A percentile compares a stretch with the other conserved stretches of the same genome.
Conservation (phyloP, 2,888 invertebrate species). For the Drosophila colorata region DNA sequence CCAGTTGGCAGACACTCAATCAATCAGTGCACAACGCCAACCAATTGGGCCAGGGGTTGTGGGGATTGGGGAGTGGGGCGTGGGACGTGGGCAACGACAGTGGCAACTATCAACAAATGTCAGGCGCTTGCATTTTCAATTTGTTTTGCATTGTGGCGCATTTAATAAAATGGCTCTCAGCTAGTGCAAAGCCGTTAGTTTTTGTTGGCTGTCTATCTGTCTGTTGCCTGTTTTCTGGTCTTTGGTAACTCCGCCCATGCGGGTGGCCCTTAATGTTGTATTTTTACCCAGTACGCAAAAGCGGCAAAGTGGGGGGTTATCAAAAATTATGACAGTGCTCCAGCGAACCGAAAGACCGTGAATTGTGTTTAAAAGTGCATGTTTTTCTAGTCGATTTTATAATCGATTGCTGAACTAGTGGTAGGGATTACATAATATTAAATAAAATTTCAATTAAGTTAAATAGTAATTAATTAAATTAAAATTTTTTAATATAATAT, state of each 20-base stretch:
- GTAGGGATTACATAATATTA: too few relatives aligned
- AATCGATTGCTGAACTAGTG: neutral
- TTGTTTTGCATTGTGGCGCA: constrained; percentile 43
- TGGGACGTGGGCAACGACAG: neutral
- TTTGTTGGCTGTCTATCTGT: constrained; percentile 20
- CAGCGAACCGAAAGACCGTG: neutral
- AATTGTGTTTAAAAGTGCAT: too few relatives aligned
- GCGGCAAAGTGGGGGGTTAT: neutral
- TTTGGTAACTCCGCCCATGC: constrained; percentile 2
- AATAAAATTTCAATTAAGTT: too few relatives aligned
- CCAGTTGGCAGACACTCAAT: constrained; percentile 56
- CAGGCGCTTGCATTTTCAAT: constrained; percentile 51
- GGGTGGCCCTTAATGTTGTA: constrained; percentile 18
- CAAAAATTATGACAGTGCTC: neutral
- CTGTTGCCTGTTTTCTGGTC: constrained; percentile 4
- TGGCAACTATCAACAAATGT: constrained; percentile 49
- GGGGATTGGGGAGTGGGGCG: neutral
- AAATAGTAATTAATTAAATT: too few relatives aligned
- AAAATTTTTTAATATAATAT: too few relatives aligned
- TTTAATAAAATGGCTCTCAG: constrained; percentile 43
- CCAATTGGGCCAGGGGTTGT: constrained; percentile 4
- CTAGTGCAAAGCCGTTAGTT: constrained; percentile 31
- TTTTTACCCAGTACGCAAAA: constrained; percentile 9
- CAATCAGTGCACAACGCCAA: constrained; percentile 48
- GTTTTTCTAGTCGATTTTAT: too few relatives aligned